phyloP scores from a whole-genome alignment of 2,797 vertebrate genomes.

The Catamblyrhynchus diadema region DNA sequence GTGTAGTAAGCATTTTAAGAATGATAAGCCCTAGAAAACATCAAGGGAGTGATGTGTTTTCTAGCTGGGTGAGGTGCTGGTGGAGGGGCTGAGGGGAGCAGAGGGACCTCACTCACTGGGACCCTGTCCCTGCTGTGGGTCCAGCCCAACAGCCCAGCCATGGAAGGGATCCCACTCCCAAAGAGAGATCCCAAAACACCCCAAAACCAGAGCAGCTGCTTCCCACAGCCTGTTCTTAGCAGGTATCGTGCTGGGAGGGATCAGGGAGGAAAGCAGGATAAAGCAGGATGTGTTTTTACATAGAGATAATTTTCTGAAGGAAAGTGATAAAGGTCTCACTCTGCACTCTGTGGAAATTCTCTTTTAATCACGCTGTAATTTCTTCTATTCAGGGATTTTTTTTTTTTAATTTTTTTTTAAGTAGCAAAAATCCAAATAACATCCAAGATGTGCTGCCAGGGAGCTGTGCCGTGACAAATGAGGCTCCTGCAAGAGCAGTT shows the following conservation, averaged over 20 bases:
- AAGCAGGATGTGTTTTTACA: background rate
- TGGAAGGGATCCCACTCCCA: rapidly evolving
- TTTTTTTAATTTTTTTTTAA: background rate
- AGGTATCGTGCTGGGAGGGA: background rate
- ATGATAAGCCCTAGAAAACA: background rate
- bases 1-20: background rate
- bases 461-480: background rate
- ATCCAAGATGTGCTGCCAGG: background rate
- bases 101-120: background rate
- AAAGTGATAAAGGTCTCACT: background rate
- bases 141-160: rapidly evolving
- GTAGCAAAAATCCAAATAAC: background rate
- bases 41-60: background rate
- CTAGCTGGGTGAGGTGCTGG: background rate
- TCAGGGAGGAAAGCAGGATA: background rate
- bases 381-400: background rate
- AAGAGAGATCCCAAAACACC: background rate
- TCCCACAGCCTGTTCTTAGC: background rate
- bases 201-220: background rate
- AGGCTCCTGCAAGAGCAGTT: background rate
- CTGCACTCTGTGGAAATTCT: background rate
- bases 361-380: background rate
- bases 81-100: background rate
- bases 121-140: no score
- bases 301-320: background rate